Evolutionary conservation across 2,888 invertebrate genomes (phyloP).

Genomic region (Ochropacha duplaris): DNA sequence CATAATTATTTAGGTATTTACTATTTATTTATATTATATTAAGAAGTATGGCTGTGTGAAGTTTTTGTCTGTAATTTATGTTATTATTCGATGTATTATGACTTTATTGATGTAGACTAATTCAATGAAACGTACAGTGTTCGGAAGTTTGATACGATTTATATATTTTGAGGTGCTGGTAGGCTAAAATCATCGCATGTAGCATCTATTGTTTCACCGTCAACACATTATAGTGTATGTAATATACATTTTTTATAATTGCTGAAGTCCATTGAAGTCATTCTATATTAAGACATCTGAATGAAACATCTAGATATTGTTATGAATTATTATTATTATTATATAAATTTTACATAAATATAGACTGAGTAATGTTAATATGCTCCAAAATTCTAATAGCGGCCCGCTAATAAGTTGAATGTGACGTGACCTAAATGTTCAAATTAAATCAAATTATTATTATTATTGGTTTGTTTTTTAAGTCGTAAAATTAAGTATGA

Average conservation of each 20-base stretch:
- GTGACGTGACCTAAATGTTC: slow-evolving; percentile 12
- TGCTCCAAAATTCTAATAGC: slow-evolving; percentile 50
- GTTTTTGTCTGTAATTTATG: slow-evolving; percentile 70
- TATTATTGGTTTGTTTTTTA: background rate
- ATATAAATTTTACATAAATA: slow-evolving; percentile 50
- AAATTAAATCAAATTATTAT: background rate
- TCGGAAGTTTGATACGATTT: slow-evolving; percentile 35
- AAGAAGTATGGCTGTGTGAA: slow-evolving; percentile 80
- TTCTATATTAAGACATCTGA: slow-evolving; percentile 43
- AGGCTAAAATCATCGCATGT: slow-evolving; percentile 48
- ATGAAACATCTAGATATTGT: slow-evolving; percentile 48
- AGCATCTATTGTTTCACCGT: slow-evolving; percentile 20
- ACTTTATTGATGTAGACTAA: slow-evolving; percentile 11
- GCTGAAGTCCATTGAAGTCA: slow-evolving; percentile 40
- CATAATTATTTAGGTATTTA: slow-evolving; percentile 61
- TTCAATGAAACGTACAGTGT: slow-evolving; percentile 11
- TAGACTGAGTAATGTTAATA: slow-evolving; percentile 77
- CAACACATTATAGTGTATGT: slow-evolving; percentile 22
- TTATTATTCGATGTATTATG: slow-evolving; percentile 42
- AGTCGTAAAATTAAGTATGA: background rate
- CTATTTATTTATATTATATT: slow-evolving; percentile 68
- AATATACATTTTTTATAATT: slow-evolving; percentile 35
- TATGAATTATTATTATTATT: slow-evolving; percentile 49
- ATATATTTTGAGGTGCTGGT: slow-evolving; percentile 70
- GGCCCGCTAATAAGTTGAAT: slow-evolving; percentile 31